These are phyloP conservation scores for Semaprochilodus insignis DNA, from an alignment of 2,797 vertebrate species.

Conservation along the genomic window DNA sequence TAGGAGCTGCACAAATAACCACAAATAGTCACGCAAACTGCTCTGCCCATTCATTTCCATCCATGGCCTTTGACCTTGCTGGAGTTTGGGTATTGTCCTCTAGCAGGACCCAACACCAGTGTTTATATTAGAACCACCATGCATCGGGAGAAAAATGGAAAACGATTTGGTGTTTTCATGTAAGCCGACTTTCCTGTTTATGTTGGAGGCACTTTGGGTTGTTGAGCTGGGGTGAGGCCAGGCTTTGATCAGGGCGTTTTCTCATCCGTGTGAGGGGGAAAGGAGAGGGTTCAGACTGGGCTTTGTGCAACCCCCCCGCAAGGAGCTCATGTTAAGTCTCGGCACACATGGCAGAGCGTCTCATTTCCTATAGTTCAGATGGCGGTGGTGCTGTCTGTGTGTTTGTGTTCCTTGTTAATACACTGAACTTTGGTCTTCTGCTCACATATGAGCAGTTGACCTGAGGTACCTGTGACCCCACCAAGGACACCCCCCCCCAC, in stretches of 20 bases:
- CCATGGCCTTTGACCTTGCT: conserved; percentile 24
- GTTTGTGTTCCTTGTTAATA: conserved; percentile 23
- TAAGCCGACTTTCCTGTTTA: conserved; percentile 63
- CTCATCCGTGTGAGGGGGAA: not conserved
- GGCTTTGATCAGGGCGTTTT: conserved; percentile 62
- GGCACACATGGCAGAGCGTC: conserved; percentile 52
- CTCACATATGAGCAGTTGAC: not conserved
- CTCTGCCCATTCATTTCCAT: conserved; percentile 21
- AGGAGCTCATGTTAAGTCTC: conserved; percentile 56
- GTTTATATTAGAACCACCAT: conserved; percentile 47
- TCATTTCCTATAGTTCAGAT: conserved; percentile 61
- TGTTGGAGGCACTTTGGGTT: conserved; percentile 58
- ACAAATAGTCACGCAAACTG: not conserved
- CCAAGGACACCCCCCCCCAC: not conserved
- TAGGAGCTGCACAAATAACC: not conserved
- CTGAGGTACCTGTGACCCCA: not conserved
- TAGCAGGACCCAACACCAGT: conserved; percentile 28
- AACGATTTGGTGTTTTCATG: conserved; percentile 61
- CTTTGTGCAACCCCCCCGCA: conserved; percentile 34
- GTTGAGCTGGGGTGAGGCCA: conserved; percentile 42
- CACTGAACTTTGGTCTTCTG: not conserved
- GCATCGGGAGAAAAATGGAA: conserved; percentile 55
- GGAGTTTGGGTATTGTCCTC: conserved; percentile 43
- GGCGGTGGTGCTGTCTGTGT: not conserved
- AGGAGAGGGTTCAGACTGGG: conserved; percentile 36